Percentiles rank a stretch among this genome's conserved stretches.
Conservation (phyloP, 2,113 vertebrate genomes). For the Chauna torquata region DNA sequence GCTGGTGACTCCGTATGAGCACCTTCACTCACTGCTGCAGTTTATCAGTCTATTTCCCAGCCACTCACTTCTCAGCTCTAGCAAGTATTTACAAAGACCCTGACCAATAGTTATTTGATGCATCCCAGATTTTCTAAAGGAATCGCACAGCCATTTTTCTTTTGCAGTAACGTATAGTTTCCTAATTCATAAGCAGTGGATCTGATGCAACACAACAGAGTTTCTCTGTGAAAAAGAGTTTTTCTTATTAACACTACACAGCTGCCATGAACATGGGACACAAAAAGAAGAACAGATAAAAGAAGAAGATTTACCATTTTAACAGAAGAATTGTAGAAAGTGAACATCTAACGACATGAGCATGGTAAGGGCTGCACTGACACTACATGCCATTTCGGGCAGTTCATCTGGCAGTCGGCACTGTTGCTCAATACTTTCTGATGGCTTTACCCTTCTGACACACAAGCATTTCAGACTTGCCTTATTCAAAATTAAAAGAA, state of each 20-base stretch:
- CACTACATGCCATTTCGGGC: neutral
- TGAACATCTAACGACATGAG: neutral
- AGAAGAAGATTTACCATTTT: neutral
- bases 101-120: neutral
- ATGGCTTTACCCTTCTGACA: neutral
- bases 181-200: neutral
- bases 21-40: neutral
- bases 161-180: neutral
- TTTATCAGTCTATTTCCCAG: neutral
- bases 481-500: neutral
- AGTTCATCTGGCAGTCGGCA: neutral
- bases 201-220: neutral
- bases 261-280: neutral
- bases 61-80: neutral
- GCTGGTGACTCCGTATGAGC: fast-evolving
- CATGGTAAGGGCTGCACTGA: neutral
- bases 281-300: neutral
- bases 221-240: neutral
- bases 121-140: neutral
- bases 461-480: neutral
- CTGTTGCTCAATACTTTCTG: neutral
- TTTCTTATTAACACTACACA: neutral
- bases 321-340: neutral
- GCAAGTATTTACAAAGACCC: neutral
- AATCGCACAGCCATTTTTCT: neutral